phyloP scores from a whole-genome alignment of 2,797 vertebrate genomes.

The Triplophysa bombifrons region DNA sequence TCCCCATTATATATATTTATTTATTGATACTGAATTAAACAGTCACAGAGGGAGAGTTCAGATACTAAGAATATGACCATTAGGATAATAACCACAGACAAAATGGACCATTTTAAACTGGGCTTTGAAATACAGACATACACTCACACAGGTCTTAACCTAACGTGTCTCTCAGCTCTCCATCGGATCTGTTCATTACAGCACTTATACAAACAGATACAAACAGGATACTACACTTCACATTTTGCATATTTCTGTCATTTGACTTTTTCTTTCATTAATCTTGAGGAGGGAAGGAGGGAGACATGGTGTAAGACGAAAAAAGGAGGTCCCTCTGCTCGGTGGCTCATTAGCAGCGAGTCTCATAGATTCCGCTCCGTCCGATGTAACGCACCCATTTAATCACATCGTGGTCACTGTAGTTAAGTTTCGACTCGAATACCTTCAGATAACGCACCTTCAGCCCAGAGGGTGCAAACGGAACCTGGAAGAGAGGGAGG shows the following conservation, averaged over 20 bases:
- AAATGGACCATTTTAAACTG: constrained; percentile 42
- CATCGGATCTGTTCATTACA: constrained; percentile 65
- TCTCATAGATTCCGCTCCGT: constrained; percentile 98
- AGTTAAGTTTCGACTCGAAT: constrained; percentile 99
- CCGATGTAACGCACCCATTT: constrained; percentile 99
- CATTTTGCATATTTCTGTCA: constrained; percentile 79
- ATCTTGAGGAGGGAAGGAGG: constrained; percentile 62
- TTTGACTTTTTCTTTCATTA: constrained; percentile 73
- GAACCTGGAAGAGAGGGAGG: constrained; percentile 78
- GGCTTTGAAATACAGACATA: constrained; percentile 2
- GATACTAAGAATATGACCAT: constrained; percentile 64
- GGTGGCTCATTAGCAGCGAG: constrained; percentile 86
- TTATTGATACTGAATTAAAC: constrained; percentile 83
- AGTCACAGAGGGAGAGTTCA: constrained; percentile 79
- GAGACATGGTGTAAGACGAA: constrained; percentile 36
- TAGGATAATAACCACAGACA: constrained; percentile 37
- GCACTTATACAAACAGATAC: constrained; percentile 75
- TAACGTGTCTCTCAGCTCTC: constrained; percentile 58
- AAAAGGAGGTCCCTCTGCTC: constrained; percentile 48
- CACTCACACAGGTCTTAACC: constrained; percentile 60
- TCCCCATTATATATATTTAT: constrained; percentile 51
- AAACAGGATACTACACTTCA: constrained; percentile 68
- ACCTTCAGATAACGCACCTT: constrained; percentile 99
- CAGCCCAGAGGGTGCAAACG: constrained; percentile 97
- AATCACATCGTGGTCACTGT: constrained; percentile 99